A percentile compares a stretch with the other conserved stretches of the same genome.
phyloP scores from a whole-genome alignment of 64 coral and sea anemone genomes.

The Acropora tenuis region DNA sequence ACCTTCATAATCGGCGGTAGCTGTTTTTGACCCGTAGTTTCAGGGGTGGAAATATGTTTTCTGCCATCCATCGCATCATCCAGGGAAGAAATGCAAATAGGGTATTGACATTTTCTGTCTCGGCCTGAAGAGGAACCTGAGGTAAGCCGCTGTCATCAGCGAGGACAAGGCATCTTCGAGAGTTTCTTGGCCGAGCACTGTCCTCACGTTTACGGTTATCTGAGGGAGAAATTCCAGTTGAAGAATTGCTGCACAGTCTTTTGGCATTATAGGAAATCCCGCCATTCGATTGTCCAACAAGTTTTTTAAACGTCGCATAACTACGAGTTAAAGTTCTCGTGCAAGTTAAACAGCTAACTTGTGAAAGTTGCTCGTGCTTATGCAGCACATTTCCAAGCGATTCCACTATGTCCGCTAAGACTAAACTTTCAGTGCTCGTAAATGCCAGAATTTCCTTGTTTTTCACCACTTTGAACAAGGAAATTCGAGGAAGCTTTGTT shows the following conservation, averaged over 20 bases:
- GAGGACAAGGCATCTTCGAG: not conserved
- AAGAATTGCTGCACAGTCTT: not conserved
- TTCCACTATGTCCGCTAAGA: not conserved
- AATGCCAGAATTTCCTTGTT: too few relatives aligned
- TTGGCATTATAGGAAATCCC: not conserved
- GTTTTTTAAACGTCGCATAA: not conserved
- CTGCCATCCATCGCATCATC: not conserved
- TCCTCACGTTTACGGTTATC: not conserved
- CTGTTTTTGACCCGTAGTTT: conserved; percentile 1
- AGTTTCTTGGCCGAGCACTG: not conserved
- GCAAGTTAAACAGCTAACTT: conserved; percentile 1
- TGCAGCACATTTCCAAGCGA: not conserved
- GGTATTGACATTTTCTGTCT: not conserved
- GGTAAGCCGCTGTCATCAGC: not conserved
- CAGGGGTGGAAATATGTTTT: not conserved
- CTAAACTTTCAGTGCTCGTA: too few relatives aligned
- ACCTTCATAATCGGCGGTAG: not conserved
- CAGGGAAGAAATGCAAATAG: not conserved
- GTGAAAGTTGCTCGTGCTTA: not conserved
- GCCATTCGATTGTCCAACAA: not conserved
- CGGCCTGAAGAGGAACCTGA: not conserved
- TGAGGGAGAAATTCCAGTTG: not conserved
- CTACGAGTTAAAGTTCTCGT: conserved; percentile 2
- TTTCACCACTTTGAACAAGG: too few relatives aligned
- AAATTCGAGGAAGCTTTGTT: too few relatives aligned